Percentiles rank a stretch among this genome's conserved stretches.
Conservation (phyloP, 2,797 vertebrate genomes). For the Sebastes vulpes region DNA sequence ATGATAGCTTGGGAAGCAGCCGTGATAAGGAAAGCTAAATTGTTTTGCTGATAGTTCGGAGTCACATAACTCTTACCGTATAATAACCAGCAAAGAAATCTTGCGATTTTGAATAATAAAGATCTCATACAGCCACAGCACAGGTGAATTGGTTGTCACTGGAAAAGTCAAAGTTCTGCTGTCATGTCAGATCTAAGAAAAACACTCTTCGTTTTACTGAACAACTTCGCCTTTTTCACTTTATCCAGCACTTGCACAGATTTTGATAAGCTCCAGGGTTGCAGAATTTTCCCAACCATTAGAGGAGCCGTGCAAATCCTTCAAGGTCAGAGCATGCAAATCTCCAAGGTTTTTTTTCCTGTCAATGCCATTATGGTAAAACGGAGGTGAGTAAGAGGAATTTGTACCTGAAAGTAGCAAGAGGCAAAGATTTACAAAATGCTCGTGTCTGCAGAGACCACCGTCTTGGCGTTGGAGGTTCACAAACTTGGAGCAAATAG, state of each 20-base stretch:
- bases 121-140: not conserved
- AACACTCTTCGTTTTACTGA: not conserved
- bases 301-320: constrained; percentile 20
- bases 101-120: not conserved
- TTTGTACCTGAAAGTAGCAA: not conserved
- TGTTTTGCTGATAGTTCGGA: constrained; percentile 8
- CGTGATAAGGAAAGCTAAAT: constrained; percentile 7
- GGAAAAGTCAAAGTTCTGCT: not conserved
- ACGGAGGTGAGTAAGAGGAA: not conserved
- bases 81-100: not conserved
- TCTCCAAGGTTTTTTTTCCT: not conserved
- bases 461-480: not conserved
- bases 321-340: constrained; percentile 43
- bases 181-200: constrained; percentile 1
- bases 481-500: constrained; percentile 17
- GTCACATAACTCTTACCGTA: not conserved
- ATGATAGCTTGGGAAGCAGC: constrained; percentile 5
- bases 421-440: constrained; percentile 4
- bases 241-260: not conserved
- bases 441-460: not conserved
- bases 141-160: not conserved
- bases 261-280: constrained; percentile 40
- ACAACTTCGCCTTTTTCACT: constrained; percentile 2
- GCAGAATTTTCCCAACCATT: constrained; percentile 7
- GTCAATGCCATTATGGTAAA: constrained; percentile 20